phyloP scores from a whole-genome alignment of 53 echinoderm and acorn worm genomes.

The Temnopleurus reevesii region DNA sequence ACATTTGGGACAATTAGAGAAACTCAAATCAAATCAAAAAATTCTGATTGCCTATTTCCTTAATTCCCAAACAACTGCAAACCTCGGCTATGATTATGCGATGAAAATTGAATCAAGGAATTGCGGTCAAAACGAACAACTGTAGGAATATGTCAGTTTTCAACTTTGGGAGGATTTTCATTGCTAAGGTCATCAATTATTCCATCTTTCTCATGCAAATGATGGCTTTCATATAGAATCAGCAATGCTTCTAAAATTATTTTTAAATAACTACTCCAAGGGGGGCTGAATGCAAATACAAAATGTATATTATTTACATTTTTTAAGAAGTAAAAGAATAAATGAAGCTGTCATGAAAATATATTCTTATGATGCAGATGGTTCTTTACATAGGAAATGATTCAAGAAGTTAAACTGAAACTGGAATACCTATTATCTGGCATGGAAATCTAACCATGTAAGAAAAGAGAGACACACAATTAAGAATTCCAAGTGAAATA shows the following conservation, averaged over 20 bases:
- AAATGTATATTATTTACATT: too few species aligned
- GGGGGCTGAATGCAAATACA: neutral
- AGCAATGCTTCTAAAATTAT: neutral
- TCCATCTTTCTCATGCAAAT: neutral
- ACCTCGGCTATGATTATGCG: constrained; percentile 28
- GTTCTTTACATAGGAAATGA: too few species aligned
- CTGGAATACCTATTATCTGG: too few species aligned
- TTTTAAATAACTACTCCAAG: too few species aligned
- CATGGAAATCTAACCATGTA: too few species aligned
- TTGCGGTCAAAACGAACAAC: constrained; percentile 40
- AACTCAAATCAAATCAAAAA: constrained; percentile 41
- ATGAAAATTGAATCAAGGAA: constrained; percentile 42
- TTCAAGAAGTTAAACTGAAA: too few species aligned
- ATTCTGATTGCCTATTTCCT: constrained; percentile 47
- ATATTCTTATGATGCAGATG: too few species aligned
- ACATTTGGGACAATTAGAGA: constrained; percentile 53
- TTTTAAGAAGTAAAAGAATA: too few species aligned
- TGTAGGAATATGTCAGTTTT: constrained; percentile 28
- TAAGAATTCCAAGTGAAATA: neutral
- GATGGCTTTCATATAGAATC: neutral
- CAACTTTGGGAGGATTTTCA: constrained; percentile 23
- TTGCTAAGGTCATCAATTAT: neutral
- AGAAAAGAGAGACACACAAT: too few species aligned
- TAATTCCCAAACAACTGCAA: constrained; percentile 23
- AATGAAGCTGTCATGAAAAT: too few species aligned